Evolutionary conservation across 2,888 invertebrate genomes (phyloP).

Genomic region (Argyra leucocephala): DNA sequence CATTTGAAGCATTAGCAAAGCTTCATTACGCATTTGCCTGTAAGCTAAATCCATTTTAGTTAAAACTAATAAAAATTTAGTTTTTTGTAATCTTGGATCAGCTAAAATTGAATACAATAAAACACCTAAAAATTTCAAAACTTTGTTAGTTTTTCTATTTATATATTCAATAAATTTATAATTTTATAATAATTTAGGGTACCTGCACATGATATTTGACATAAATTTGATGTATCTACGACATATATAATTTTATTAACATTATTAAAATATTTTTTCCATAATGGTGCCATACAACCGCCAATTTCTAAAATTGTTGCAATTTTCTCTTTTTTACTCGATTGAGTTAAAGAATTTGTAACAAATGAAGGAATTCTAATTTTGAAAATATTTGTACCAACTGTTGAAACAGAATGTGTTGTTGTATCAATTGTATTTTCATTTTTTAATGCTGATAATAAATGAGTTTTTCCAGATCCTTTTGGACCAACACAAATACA

Average conservation of each 20-base stretch:
- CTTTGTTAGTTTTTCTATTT: slow-evolving; percentile 45
- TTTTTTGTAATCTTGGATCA: slow-evolving; percentile 57
- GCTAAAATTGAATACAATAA: slow-evolving; percentile 67
- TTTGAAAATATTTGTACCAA: slow-evolving; percentile 67
- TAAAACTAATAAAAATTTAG: slow-evolving; percentile 62
- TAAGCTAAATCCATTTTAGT: slow-evolving; percentile 81
- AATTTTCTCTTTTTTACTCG: slow-evolving; percentile 47
- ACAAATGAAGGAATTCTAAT: slow-evolving; percentile 43
- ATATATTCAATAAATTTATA: not conserved
- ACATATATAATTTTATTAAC: slow-evolving; percentile 64
- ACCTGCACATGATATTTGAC: slow-evolving; percentile 74
- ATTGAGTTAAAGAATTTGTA: not conserved
- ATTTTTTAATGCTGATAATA: slow-evolving; percentile 64
- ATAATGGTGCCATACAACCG: slow-evolving; percentile 71
- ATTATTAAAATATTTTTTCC: slow-evolving; percentile 65
- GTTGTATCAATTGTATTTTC: slow-evolving; percentile 63
- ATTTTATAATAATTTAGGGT: not conserved
- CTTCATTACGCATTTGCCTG: slow-evolving; percentile 78
- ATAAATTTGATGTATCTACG: slow-evolving; percentile 73
- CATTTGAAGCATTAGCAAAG: slow-evolving; percentile 70
- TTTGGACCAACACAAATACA: slow-evolving; percentile 68
- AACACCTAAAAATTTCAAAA: slow-evolving; percentile 54
- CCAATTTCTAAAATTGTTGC: slow-evolving; percentile 64
- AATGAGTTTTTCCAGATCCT: slow-evolving; percentile 70
- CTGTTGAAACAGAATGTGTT: slow-evolving; percentile 67